phyloP scores from a whole-genome alignment of 2,797 vertebrate genomes.

The Crax fasciolata region DNA sequence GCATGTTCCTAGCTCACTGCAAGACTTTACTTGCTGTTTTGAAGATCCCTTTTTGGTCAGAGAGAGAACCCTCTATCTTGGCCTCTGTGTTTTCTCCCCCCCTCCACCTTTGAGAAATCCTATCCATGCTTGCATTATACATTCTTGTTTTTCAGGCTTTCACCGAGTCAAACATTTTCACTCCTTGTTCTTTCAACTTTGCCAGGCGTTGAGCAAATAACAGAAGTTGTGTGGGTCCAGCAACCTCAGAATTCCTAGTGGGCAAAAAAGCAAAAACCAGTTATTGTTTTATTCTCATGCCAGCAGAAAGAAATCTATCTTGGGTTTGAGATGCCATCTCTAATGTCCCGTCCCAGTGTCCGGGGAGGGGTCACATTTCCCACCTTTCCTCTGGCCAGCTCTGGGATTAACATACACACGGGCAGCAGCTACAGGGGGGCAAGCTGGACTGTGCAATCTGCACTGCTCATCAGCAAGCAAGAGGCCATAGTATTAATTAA shows the following conservation, averaged over 20 bases:
- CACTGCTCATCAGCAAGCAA: background rate
- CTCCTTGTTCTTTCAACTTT: background rate
- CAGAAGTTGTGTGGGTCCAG: background rate
- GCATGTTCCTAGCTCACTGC: background rate
- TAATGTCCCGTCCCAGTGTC: background rate
- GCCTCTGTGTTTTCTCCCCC: background rate
- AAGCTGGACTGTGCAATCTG: background rate
- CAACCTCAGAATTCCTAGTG: slow-evolving; percentile 31
- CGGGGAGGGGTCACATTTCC: background rate
- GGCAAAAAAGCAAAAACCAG: slow-evolving; percentile 14
- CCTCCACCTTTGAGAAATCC: background rate
- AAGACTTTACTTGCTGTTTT: background rate
- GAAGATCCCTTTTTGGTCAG: background rate
- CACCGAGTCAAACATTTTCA: background rate
- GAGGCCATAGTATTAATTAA: background rate
- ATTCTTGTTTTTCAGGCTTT: background rate
- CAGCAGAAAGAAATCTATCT: background rate
- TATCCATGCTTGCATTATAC: rapidly evolving
- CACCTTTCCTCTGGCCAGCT: background rate
- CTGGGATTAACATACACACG: background rate
- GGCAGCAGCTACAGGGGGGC: background rate
- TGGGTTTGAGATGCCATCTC: background rate
- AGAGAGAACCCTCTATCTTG: background rate
- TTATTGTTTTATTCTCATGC: slow-evolving; percentile 8
- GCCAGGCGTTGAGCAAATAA: background rate